Base-by-base conservation (phyloP, 1,140 invertebrate species). In the Popillia japonica region DNA sequence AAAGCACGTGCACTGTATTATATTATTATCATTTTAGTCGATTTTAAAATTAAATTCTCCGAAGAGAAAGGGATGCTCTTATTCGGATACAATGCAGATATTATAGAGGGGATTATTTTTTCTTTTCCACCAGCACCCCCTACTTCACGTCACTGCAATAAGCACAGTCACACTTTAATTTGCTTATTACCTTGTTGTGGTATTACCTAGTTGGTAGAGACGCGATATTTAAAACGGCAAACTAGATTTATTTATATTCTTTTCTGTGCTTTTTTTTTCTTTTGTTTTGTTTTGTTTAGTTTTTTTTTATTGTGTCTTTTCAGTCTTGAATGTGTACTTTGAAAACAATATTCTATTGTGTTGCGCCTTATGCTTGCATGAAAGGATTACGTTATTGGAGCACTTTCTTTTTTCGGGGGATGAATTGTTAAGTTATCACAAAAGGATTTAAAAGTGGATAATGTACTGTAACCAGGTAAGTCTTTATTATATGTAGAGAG, bases 251-350 rank as follows among this genome's bases (percentile, higher is more conserved):
- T 48, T 55, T 55, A n/a, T 14, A n/a, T 14, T 3, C 17, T 55
- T 55, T n/a, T 55, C 42, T 55, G n/a, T 55, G 48, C 17, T 55
- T 68, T 68, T 17, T 68, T 68, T 27, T 68, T 17, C 27, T 68
- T 68, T 74, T 74, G 41, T 2, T 72, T 3, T 72, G 40, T 40
- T n/a, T 74, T 41, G n/a, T 41, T 41, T 6, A n/a, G 41, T n/a
- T 74, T 14, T 74, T 74, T 74, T 40, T 74, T 41, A 74, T 74
- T 74, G 72, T 74, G 40, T 74, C 20, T 68, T 74, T 74, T 74
- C 72, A 74, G 72, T 74, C 41, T 74, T 74, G 72, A 74, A 42
- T 74, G 72, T 74, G 14, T 34, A 34, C 27, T 34, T 34, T 34
- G 27, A 34, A 34, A 34, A 34, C 34, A 64, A 64, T 64, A 10